Conservation (phyloP, 1,140 invertebrate genomes). For the Diabrotica undecimpunctata region DNA sequence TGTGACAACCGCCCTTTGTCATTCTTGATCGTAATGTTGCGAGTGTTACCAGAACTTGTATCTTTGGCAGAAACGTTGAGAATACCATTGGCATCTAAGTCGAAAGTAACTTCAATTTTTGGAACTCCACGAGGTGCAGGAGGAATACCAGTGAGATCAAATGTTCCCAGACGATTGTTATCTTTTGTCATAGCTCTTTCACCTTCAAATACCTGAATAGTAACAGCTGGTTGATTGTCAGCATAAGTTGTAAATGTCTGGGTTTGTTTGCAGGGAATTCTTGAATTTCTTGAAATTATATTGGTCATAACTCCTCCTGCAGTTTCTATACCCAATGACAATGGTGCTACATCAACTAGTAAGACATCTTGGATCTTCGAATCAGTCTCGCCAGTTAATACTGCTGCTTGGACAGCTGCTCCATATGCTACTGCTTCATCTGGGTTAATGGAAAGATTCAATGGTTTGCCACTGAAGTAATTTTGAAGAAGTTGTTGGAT, state of each 20-base stretch:
- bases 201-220: too few relatives aligned
- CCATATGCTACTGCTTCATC: slow-evolving; percentile 54
- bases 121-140: too few relatives aligned
- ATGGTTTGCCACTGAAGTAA: slow-evolving; percentile 50
- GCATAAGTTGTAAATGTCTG: too few relatives aligned
- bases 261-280: too few relatives aligned
- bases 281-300: too few relatives aligned
- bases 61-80: slow-evolving; percentile 61
- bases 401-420: slow-evolving; percentile 52
- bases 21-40: slow-evolving; percentile 79
- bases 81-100: slow-evolving; percentile 69
- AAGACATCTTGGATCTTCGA: slow-evolving; percentile 52
- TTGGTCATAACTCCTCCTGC: slow-evolving; percentile 65
- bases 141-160: too few relatives aligned
- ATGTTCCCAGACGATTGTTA: too few relatives aligned
- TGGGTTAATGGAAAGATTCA: slow-evolving; percentile 54
- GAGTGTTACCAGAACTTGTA: slow-evolving; percentile 49
- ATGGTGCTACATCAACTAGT: slow-evolving; percentile 54
- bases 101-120: too few relatives aligned
- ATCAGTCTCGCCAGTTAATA: slow-evolving; percentile 47
- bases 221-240: too few relatives aligned
- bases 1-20: slow-evolving; percentile 77
- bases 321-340: slow-evolving; percentile 58
- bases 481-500: slow-evolving; percentile 52
- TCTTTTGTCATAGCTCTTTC: too few relatives aligned